A percentile compares a stretch with the other conserved stretches of the same genome.
phyloP scores from a whole-genome alignment of 2,888 invertebrate genomes.

The Sussaba pulchella region DNA sequence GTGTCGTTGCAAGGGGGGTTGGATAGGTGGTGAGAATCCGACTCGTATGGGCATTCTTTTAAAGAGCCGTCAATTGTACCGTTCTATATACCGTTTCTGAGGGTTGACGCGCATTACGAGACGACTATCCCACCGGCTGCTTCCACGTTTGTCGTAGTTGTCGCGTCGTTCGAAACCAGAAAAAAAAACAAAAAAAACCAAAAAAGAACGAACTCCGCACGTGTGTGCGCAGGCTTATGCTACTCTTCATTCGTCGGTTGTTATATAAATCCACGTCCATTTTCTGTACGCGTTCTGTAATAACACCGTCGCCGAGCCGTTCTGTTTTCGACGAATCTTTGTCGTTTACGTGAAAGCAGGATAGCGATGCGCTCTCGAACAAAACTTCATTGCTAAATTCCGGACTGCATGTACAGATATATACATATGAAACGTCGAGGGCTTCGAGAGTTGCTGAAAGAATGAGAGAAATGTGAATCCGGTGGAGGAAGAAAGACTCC shows the following conservation, averaged over 20 bases:
- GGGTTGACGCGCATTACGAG: conserved; percentile 74
- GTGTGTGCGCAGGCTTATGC: conserved; percentile 33
- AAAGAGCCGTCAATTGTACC: conserved; percentile 83
- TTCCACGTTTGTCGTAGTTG: conserved; percentile 31
- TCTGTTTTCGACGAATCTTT: conserved; percentile 43
- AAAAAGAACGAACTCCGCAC: conserved; percentile 1
- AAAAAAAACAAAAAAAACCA: too few relatives aligned
- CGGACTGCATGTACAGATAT: conserved; percentile 54
- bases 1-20: conserved; percentile 44
- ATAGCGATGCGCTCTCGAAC: conserved; percentile 71
- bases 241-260: conserved; percentile 29
- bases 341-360: conserved; percentile 50
- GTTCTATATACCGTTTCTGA: conserved; percentile 78
- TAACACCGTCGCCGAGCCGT: conserved; percentile 23
- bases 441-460: conserved; percentile 23
- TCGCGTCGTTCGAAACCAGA: conserved; percentile 11
- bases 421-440: conserved; percentile 23
- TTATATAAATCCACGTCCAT: conserved; percentile 48
- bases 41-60: conserved; percentile 81
- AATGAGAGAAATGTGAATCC: conserved; percentile 42
- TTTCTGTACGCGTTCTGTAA: conserved; percentile 27
- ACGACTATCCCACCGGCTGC: conserved; percentile 21
- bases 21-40: conserved; percentile 60
- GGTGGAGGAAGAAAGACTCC: conserved; percentile 47
- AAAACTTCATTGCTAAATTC: conserved; percentile 78